Evolutionary conservation across 1,140 invertebrate species (phyloP).

Genomic region (Habropoda laboriosa): DNA sequence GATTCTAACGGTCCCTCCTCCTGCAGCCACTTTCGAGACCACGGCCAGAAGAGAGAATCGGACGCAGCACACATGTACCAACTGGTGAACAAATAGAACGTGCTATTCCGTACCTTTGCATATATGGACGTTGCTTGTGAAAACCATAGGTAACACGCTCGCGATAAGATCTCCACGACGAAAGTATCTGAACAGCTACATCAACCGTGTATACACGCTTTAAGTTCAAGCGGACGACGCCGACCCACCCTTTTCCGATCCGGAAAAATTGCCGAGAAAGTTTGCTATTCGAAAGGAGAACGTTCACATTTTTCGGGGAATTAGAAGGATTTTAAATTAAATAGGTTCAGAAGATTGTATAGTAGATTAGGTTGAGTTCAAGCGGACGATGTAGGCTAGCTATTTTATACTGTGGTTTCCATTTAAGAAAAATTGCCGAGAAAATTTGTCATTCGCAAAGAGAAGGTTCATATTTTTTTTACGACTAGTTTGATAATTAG

Average conservation of each 20-base stretch:
- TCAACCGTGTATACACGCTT: background rate
- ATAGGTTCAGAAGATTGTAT: too few species aligned
- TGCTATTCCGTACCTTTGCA: conserved; percentile 44
- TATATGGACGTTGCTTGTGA: conserved; percentile 37
- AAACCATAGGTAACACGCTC: conserved; percentile 25
- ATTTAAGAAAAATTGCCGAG: too few species aligned
- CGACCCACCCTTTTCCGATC: background rate
- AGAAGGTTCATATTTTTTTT: too few species aligned
- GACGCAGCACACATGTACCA: background rate
- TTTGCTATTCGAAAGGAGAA: background rate
- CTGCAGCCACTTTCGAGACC: conserved; percentile 22
- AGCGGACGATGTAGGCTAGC: too few species aligned
- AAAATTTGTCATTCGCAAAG: too few species aligned
- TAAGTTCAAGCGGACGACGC: background rate
- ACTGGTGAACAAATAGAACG: conserved; percentile 33
- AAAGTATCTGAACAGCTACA: conserved; percentile 31
- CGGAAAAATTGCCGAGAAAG: background rate
- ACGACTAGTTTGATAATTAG: too few species aligned
- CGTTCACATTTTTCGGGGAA: background rate
- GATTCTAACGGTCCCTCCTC: conserved; percentile 46
- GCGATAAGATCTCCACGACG: conserved; percentile 39
- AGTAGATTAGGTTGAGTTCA: too few species aligned
- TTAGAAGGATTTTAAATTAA: too few species aligned
- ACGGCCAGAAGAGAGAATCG: conserved; percentile 24
- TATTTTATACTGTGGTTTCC: too few species aligned